Percentiles rank a stretch among this genome's conserved stretches.
Evolutionary conservation across 2,113 vertebrate species (phyloP).

Genomic region (Lophura nycthemera): DNA sequence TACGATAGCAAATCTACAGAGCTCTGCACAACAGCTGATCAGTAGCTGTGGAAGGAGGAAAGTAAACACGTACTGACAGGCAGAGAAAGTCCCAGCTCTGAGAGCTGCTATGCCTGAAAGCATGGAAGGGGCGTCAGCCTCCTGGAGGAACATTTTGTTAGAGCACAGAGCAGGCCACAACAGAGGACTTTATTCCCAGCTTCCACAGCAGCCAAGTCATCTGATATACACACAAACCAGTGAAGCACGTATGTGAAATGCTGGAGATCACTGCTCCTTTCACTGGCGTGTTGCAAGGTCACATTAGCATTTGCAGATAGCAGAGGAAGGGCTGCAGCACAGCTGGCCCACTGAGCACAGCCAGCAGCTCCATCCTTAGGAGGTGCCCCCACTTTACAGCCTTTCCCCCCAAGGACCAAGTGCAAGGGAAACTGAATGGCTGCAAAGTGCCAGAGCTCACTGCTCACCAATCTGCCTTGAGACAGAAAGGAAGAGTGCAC

Average conservation of each 20-base stretch:
- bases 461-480: neutral
- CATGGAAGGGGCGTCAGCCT: neutral
- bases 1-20: neutral
- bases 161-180: neutral
- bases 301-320: neutral
- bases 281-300: neutral
- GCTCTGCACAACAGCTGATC: neutral
- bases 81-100: neutral
- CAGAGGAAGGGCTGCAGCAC: neutral
- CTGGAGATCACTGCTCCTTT: accelerated
- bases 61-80: neutral
- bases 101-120: neutral
- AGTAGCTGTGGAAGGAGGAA: neutral
- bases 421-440: neutral
- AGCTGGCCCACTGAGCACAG: neutral
- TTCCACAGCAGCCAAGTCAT: neutral
- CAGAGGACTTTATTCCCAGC: neutral
- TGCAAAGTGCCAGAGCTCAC: neutral
- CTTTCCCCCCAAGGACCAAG: neutral
- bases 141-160: neutral
- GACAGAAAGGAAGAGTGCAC: neutral
- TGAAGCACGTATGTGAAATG: neutral
- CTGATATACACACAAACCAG: too few relatives aligned
- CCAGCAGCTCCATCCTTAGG: accelerated
- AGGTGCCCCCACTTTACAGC: neutral